Base-by-base conservation (phyloP, 2,888 invertebrate genomes). In the Catocala nupta region DNA sequence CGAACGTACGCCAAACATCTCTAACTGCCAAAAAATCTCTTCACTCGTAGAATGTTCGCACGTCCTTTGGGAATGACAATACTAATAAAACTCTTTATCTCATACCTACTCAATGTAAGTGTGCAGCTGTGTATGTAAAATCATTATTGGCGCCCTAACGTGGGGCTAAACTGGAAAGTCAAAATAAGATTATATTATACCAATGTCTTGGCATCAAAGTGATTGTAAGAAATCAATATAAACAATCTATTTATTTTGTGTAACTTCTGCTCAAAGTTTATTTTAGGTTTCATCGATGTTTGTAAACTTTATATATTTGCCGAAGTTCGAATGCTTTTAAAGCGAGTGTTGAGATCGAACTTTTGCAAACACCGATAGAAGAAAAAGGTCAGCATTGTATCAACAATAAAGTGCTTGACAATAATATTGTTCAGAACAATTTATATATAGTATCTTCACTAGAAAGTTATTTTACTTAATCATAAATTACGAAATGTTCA, bases 11-110 rank as follows among this genome's bases (percentile, higher is more conserved):
- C 10, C 36, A 36, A 59, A 53, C 7, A 12, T 53, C 16, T 39
- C 12, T 48, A 42, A 59, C 11, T 47, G 39, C 39, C 53, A 25
- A 54, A 50, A 54, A 59, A 54, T 54, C 36, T 54, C 42, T 49
- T 59, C 49, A 59, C 54, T 49, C 34, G n/a, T 6, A 49, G 12
- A 54, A 13, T 42, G 47, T 43, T 11, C 43, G 7, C 48, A 54
- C 54, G 34, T 34, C 12, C 59, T 12, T 36, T 36, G 6, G 36
- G 43, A 47, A 53, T 48, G 47, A 25, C 13, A 43, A 43, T 49
- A 13, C 9, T 53, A 59, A 59, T 42, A 59, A 53, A 59, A 59
- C 16, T 59, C 33, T 34, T 42, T 25, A 16, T 9, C 33, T 34
- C 51, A 43, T 50, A 12, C 44, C 16, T 12, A 49, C 12, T 42